Evolutionary conservation across 2,797 vertebrate genomes (phyloP).

Genomic region (Sternarchorhynchus goeldii): DNA sequence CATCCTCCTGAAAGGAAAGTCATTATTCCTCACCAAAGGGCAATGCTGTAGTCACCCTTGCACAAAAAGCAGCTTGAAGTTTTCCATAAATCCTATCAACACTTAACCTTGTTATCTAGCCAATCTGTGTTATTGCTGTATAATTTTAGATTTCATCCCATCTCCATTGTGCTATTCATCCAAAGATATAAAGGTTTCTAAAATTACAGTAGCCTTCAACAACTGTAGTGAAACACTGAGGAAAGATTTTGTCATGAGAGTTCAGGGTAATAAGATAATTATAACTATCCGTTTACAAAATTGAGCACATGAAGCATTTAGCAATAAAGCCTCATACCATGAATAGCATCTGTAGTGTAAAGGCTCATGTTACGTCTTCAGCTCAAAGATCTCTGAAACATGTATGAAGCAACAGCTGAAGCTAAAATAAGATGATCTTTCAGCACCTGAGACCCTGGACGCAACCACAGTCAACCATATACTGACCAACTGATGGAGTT

Average conservation of each 20-base stretch:
- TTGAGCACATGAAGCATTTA: not conserved
- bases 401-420: too few species aligned
- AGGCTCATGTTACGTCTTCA: not conserved
- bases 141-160: slow-evolving; percentile 78
- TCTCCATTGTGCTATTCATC: slow-evolving; percentile 74
- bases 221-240: slow-evolving; percentile 24
- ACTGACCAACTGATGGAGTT: not conserved
- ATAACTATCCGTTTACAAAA: slow-evolving; percentile 16
- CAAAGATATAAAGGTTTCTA: slow-evolving; percentile 68
- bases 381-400: slow-evolving; percentile 1
- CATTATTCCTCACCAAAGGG: slow-evolving; percentile 82
- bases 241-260: slow-evolving; percentile 9
- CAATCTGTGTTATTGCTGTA: slow-evolving; percentile 84
- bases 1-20: slow-evolving; percentile 81
- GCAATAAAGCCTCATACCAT: not conserved
- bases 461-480: not conserved
- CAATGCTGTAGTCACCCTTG: slow-evolving; percentile 79
- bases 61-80: slow-evolving; percentile 75
- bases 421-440: not conserved
- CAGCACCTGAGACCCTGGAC: not conserved
- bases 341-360: not conserved
- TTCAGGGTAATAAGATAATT: slow-evolving; percentile 19
- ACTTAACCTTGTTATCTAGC: slow-evolving; percentile 80
- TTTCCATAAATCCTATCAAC: slow-evolving; percentile 79
- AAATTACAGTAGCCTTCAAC: slow-evolving; percentile 51